These are phyloP conservation scores for Falco novaeseelandiae DNA, from an alignment of 2,797 vertebrate genomes.

Conservation along the genomic window DNA sequence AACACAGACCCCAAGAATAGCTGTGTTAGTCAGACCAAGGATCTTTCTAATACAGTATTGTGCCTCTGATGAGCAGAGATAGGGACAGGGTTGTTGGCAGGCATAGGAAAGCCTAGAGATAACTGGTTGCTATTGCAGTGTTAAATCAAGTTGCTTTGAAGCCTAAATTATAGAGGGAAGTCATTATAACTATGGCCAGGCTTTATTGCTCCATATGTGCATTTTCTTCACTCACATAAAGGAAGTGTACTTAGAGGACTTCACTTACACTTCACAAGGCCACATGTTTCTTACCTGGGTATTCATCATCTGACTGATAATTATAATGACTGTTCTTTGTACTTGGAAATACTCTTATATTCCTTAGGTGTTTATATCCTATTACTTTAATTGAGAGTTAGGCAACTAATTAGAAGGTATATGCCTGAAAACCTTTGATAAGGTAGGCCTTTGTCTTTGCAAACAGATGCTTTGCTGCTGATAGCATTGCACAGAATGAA, in stretches of 20 bases:
- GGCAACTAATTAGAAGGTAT: slow-evolving; percentile 6
- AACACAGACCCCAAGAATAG: neutral
- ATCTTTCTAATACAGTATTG: neutral
- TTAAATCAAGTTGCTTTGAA: neutral
- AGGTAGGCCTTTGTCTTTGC: neutral
- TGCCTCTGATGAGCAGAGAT: neutral
- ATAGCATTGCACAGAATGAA: neutral
- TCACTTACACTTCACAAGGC: neutral
- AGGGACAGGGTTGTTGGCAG: neutral
- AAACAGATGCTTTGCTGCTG: neutral
- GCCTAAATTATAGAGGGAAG: neutral
- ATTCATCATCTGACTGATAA: neutral
- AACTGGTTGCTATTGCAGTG: neutral
- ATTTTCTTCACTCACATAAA: neutral
- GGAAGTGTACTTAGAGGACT: neutral
- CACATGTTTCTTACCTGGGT: neutral
- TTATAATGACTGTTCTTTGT: neutral
- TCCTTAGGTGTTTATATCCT: neutral
- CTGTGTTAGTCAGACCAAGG: neutral
- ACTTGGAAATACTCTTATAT: neutral
- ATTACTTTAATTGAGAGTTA: neutral
- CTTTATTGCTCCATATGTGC: neutral
- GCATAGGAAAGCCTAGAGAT: neutral
- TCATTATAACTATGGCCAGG: neutral
- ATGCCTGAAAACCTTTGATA: slow-evolving; percentile 11